Evolutionary conservation across 1,140 invertebrate genomes (phyloP), one percentile per base, ranked within the genome.

Genomic region (Anastrepha ludens): DNA sequence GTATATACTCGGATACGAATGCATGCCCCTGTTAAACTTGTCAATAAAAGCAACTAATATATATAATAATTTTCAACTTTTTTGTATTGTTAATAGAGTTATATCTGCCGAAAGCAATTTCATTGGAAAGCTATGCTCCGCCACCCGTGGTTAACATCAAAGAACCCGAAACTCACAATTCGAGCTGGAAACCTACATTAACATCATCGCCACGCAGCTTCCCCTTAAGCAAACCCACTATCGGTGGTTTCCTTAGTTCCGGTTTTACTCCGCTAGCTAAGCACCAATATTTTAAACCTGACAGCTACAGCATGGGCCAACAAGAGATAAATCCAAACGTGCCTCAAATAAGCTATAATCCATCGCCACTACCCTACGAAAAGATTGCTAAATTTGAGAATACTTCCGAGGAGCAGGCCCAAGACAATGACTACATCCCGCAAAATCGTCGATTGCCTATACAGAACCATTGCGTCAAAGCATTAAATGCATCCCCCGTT

Each of bases 71-170:
- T n/a, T 39, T 86, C 59, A 7, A 20, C 59, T 44, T 64, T 62
- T 58, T 17, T 70, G 65, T 60, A 64, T 11, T 67, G 39, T 67
- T 39, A 39, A 67, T 85, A 93, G 92, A 91, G 11, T 87, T 93
- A 39, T 93, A 92, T 88, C 88, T 92, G 15, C 92, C 92, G 0
- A 91, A 93, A 50, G 92, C 93, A 86, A 93, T 93, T 64, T 91
- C 91, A 3, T 65, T 93, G 62, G 89, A 92, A 13, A 91, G 91
- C 29, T 93, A 93, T 88, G 89, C 90, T 44, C 91, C 92, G 50
- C 90, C 90, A 41, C 89, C 92, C 39, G 85, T 67, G 17, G 60
- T 88, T 87, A 17, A 8, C 67, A 41, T 41, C 15, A 60, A 39
- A 5, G 0, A 85, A 59, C 67, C 39, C 13, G 64, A n/a, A 41